These are phyloP conservation scores for Aricia artaxerxes DNA, from an alignment of 2,888 invertebrate species.

Conservation along the genomic window DNA sequence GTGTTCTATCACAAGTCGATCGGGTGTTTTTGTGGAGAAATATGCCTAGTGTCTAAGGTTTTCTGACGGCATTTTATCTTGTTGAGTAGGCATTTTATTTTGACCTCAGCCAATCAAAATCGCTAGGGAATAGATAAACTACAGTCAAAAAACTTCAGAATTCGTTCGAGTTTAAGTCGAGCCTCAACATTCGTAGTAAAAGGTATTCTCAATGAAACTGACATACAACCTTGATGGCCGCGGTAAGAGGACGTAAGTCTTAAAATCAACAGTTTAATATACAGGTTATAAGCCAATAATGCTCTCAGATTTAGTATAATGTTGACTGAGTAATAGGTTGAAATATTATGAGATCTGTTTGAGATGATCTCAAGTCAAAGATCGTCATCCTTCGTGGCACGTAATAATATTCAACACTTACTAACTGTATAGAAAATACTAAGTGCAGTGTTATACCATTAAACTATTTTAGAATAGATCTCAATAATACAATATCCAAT, in stretches of 20 bases:
- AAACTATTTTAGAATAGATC: too few species aligned
- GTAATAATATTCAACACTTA: too few species aligned
- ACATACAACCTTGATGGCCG: conserved; percentile 19
- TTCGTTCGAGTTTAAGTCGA: background rate
- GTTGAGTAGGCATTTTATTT: too few species aligned
- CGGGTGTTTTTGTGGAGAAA: background rate
- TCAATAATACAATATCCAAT: too few species aligned
- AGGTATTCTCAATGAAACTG: conserved; percentile 19
- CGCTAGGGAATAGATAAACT: background rate
- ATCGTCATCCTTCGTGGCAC: too few species aligned
- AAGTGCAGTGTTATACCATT: too few species aligned
- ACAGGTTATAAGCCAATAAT: background rate
- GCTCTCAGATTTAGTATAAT: background rate
- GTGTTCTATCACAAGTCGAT: background rate
- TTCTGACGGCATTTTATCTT: background rate
- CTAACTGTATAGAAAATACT: too few species aligned
- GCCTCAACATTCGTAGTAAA: conserved; percentile 16
- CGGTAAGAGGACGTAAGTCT: conserved; percentile 13
- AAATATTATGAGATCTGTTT: too few species aligned
- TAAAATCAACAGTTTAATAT: background rate
- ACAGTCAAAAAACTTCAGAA: background rate
- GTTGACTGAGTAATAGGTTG: too few species aligned
- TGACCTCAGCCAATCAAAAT: background rate
- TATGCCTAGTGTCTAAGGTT: background rate
- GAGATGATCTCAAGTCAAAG: too few species aligned